These are phyloP conservation scores for Seira sanloemensis DNA, from an alignment of 2,888 invertebrate genomes.

Conservation along the genomic window DNA sequence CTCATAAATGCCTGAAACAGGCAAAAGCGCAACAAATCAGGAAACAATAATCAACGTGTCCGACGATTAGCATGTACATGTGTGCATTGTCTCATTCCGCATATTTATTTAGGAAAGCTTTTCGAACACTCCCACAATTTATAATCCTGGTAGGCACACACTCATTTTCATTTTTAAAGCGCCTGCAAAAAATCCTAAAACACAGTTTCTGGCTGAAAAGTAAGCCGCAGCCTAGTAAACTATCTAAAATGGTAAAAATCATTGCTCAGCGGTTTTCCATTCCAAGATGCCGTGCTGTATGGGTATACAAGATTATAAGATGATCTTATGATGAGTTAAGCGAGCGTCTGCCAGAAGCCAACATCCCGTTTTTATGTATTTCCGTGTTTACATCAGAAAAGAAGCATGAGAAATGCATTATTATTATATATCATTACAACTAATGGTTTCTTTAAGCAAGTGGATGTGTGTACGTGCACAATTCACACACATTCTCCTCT, in stretches of 20 bases:
- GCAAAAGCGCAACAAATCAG: not conserved
- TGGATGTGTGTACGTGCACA: conserved; percentile 24
- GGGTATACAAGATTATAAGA: not conserved
- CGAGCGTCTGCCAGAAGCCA: conserved; percentile 40
- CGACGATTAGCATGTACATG: not conserved
- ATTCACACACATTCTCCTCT: conserved; percentile 21
- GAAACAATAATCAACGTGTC: not conserved
- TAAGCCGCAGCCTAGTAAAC: conserved; percentile 56
- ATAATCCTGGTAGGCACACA: too few relatives aligned
- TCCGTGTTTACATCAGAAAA: conserved; percentile 53
- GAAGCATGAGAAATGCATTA: conserved; percentile 17
- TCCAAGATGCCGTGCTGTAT: conserved; percentile 20
- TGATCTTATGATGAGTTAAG: conserved; percentile 6
- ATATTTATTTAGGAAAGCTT: too few relatives aligned
- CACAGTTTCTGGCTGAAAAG: conserved; percentile 45
- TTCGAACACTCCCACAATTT: too few relatives aligned
- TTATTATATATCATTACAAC: conserved; percentile 5
- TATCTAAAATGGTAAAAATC: conserved; percentile 24
- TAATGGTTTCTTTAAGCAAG: conserved; percentile 5
- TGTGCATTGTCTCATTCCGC: not conserved
- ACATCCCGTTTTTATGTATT: conserved; percentile 57
- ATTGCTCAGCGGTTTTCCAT: conserved; percentile 28
- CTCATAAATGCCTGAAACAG: not conserved
- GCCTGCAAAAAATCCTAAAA: conserved; percentile 27
- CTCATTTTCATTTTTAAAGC: not conserved